Percentiles rank a stretch among this genome's conserved stretches.
phyloP scores from a whole-genome alignment of 2,888 invertebrate genomes.

The Lumbricus terrestris region DNA sequence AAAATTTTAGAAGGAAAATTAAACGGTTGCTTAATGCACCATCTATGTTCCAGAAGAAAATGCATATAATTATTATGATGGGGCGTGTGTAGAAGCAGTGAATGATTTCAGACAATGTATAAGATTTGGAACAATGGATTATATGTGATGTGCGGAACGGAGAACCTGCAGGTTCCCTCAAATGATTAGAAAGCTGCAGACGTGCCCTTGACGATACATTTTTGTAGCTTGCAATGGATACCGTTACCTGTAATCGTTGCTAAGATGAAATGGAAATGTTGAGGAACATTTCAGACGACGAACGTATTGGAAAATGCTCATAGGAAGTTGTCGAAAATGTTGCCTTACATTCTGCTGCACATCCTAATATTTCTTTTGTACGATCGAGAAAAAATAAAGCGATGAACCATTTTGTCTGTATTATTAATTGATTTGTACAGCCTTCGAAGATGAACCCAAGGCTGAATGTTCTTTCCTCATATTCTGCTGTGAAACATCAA shows the following conservation, averaged over 20 bases:
- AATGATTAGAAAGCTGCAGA: not conserved
- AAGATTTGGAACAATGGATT: not conserved
- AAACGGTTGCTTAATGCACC: not conserved
- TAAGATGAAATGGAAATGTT: not conserved
- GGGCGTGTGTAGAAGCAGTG: too few species aligned
- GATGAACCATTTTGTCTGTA: not conserved
- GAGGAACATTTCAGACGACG: too few species aligned
- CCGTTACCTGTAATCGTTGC: not conserved
- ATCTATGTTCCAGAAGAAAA: not conserved
- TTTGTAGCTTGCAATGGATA: not conserved
- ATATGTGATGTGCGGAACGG: not conserved
- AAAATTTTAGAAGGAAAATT: too few species aligned
- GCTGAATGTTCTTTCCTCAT: not conserved
- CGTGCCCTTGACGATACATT: not conserved
- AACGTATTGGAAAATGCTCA: not conserved
- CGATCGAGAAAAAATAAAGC: not conserved
- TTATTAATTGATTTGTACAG: not conserved
- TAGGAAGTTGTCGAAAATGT: not conserved
- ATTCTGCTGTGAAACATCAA: not conserved
- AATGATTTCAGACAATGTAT: too few species aligned
- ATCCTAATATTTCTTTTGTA: not conserved
- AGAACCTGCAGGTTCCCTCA: not conserved
- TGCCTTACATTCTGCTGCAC: not conserved
- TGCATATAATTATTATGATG: too few species aligned
- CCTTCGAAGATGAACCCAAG: not conserved